Base-by-base conservation (phyloP, 2,797 vertebrate species). In the Peromyscus aztecus region DNA sequence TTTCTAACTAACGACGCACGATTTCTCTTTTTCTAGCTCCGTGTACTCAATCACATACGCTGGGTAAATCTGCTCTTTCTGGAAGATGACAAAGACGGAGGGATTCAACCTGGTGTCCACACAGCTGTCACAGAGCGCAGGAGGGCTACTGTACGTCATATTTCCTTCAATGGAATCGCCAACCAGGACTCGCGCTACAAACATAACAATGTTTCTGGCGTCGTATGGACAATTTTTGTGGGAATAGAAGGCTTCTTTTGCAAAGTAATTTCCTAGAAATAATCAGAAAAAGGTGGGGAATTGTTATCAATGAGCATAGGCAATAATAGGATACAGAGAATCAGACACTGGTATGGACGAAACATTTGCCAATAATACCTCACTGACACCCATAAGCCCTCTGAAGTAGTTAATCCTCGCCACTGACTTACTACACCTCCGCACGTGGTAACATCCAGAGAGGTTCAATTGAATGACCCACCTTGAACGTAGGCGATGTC, bases 11-110 rank as follows among this genome's bases (percentile, higher is more conserved):
- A 98, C 85, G 67, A 91, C 23, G 0, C 98, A 98, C 21, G 67
- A 0, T 73, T 76, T 98, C 31, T 88, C 97, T 81, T 73, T 98
- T n/a, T 88, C 97, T n/a, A 16, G 37, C 83, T 97, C 92, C 0
- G 71, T 95, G 77, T 99, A 99, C 63, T 99, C 97, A 92, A 99
- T 99, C 2, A 99, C 0, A 59, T 99, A 99, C 65, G 99, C 99
- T 19, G 99, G 99, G 95, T 99, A 99, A 97, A 99, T 98, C 98
- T 99, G 99, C 83, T 99, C 98, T 94, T 99, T 99, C 77, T 99
- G 99, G 98, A 99, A 99, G 95, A 99, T 90, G 13, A 99, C 99
- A 95, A 99, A 99, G 96, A 99, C 98, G 31, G 99, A 98, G 1
- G 99, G 99, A 94, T 99, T 82, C 0, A 0, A 19, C 81, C 65